Evolutionary conservation across 2,797 vertebrate species (phyloP).

Genomic region (Anolis apletophallus): DNA sequence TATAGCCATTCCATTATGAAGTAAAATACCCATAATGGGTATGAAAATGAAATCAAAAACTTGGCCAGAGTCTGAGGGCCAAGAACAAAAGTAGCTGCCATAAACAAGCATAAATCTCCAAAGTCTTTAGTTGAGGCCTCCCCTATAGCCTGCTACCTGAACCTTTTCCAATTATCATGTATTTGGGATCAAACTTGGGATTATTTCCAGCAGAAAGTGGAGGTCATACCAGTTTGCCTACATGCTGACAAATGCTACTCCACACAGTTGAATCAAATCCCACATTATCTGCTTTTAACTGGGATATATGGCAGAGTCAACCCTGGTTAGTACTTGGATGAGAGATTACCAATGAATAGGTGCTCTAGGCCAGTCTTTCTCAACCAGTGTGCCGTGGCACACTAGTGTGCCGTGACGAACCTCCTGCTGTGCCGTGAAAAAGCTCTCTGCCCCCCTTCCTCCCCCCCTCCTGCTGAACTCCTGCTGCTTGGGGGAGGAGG

Average conservation of each 20-base stretch:
- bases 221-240: slow-evolving; percentile 89
- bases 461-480: too few species aligned
- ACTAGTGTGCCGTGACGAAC: too few species aligned
- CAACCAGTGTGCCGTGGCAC: too few species aligned
- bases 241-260: slow-evolving; percentile 71
- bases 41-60: neutral
- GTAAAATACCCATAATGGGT: neutral
- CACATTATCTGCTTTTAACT: too few species aligned
- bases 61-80: neutral
- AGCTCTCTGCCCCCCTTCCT: too few species aligned
- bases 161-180: neutral
- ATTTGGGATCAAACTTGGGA: neutral
- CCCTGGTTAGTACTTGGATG: too few species aligned
- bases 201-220: slow-evolving; percentile 86
- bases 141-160: neutral
- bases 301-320: too few species aligned
- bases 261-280: too few species aligned
- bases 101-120: neutral
- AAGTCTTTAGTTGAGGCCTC: neutral
- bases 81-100: neutral
- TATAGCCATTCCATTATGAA: neutral
- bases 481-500: too few species aligned
- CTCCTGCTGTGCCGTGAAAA: too few species aligned
- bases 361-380: too few species aligned
- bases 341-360: too few species aligned